Evolutionary conservation across 2,888 invertebrate genomes (phyloP).

Genomic region (Andrena chrysosceles): DNA sequence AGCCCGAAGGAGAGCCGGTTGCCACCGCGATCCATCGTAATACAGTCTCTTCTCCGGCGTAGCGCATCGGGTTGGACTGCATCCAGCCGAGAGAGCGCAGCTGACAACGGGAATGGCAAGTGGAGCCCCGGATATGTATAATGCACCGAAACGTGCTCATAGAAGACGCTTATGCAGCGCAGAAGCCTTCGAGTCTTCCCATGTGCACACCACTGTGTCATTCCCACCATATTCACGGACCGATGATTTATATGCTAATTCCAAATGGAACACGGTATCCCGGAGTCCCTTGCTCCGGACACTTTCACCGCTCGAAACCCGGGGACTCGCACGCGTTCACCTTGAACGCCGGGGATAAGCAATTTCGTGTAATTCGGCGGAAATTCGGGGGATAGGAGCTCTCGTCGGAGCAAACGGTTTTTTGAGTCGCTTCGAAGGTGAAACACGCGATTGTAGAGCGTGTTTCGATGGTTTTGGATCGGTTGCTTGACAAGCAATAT

Average conservation of each 20-base stretch:
- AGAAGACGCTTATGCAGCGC: conserved; percentile 35
- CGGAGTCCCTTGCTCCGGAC: conserved; percentile 37
- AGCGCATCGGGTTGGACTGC: conserved; percentile 68
- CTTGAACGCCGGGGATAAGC: conserved; percentile 25
- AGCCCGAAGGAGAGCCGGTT: conserved; percentile 14
- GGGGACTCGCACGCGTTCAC: conserved; percentile 18
- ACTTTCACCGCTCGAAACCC: conserved; percentile 66
- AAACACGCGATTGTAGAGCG: background rate
- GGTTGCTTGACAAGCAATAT: too few species aligned
- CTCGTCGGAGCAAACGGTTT: background rate
- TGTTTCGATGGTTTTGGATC: too few species aligned
- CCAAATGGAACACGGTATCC: conserved; percentile 57
- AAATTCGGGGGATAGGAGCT: too few species aligned
- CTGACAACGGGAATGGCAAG: conserved; percentile 72
- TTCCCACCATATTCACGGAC: conserved; percentile 67
- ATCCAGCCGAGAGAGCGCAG: conserved; percentile 73
- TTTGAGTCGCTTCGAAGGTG: background rate
- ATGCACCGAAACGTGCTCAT: conserved; percentile 51
- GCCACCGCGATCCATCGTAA: conserved; percentile 32
- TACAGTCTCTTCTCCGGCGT: conserved; percentile 34
- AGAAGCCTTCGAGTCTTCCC: conserved; percentile 1
- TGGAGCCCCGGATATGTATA: conserved; percentile 70
- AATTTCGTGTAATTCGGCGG: conserved; percentile 27
- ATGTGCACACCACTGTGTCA: conserved; percentile 36
- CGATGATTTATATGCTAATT: conserved; percentile 76